Conservation (phyloP, 2,113 vertebrate genomes). For the Antechinus flavipes region DNA sequence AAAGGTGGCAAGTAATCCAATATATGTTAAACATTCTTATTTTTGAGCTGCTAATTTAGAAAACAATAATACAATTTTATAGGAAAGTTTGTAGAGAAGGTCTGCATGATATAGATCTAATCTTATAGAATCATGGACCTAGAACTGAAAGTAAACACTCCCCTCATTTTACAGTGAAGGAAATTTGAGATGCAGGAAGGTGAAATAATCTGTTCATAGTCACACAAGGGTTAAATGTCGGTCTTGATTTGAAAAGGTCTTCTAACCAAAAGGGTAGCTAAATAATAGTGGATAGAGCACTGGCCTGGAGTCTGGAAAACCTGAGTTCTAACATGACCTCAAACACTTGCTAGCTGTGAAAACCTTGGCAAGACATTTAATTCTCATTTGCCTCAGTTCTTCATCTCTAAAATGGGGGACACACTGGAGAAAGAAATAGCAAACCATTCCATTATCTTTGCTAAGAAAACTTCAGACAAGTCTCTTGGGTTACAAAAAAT, state of each 20-base stretch:
- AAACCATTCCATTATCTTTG: background rate
- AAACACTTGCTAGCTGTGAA: background rate
- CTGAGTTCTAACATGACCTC: background rate
- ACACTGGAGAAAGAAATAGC: background rate
- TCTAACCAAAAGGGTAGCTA: background rate
- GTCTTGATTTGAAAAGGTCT: background rate
- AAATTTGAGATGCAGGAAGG: background rate
- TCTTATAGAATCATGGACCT: background rate
- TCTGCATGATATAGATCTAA: background rate
- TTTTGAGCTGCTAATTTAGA: background rate
- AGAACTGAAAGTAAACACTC: background rate
- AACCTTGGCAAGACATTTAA: background rate
- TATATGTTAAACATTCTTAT: background rate
- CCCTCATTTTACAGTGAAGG: background rate
- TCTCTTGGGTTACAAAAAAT: background rate
- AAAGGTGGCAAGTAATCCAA: no score
- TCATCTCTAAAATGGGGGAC: background rate
- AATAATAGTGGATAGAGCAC: background rate
- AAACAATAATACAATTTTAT: background rate
- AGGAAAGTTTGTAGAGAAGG: background rate
- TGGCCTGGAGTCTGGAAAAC: background rate
- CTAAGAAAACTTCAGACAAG: background rate
- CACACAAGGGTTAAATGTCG: background rate
- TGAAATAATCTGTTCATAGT: background rate
- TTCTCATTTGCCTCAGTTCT: background rate